Conservation (phyloP, 2,888 invertebrate species). For the Ochropacha duplaris region DNA sequence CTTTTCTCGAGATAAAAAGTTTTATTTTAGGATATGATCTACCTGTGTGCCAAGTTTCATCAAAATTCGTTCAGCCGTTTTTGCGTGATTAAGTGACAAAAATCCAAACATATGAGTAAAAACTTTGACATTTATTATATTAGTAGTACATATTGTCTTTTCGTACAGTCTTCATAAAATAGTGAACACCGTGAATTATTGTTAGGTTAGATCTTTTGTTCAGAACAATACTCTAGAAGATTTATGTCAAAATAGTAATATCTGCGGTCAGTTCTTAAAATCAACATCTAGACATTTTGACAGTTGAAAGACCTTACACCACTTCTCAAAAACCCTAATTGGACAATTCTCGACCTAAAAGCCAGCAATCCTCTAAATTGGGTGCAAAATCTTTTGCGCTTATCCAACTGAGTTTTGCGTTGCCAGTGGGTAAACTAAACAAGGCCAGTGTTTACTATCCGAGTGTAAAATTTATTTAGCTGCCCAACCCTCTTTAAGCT, state of each 20-base stretch:
- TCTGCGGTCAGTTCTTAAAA: not conserved
- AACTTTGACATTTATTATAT: too few relatives aligned
- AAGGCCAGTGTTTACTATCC: not conserved
- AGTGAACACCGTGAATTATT: too few relatives aligned
- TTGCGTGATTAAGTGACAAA: too few relatives aligned
- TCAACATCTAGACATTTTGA: not conserved
- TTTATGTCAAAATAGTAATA: not conserved
- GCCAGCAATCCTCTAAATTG: not conserved
- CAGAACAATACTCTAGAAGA: not conserved
- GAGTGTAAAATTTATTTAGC: not conserved
- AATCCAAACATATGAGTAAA: too few relatives aligned
- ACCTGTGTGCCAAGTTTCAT: too few relatives aligned
- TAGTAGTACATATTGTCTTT: too few relatives aligned
- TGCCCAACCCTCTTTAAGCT: not conserved
- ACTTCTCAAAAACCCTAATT: not conserved
- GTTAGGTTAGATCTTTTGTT: too few relatives aligned
- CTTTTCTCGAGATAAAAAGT: too few relatives aligned
- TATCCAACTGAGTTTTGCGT: not conserved
- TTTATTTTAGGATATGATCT: too few relatives aligned
- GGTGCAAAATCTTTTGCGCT: not conserved
- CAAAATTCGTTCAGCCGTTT: too few relatives aligned
- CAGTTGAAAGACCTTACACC: not conserved
- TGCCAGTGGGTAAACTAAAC: not conserved
- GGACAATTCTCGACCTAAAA: not conserved
- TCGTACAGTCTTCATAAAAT: too few relatives aligned